Evolutionary conservation across 2,797 vertebrate genomes (phyloP).

Genomic region (Cygnus olor): DNA sequence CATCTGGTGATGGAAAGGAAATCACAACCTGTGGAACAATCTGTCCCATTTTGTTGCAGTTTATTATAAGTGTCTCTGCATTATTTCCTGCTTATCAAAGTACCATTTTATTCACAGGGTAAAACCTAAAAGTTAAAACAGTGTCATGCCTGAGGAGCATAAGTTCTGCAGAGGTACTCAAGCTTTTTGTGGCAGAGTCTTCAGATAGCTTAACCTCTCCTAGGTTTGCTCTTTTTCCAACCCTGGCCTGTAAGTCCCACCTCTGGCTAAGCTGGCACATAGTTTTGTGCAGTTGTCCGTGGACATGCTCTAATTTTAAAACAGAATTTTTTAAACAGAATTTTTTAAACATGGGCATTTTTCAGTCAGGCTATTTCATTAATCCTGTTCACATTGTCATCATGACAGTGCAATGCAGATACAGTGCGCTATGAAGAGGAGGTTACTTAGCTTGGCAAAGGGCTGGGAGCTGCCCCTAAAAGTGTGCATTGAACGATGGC

Average conservation of each 20-base stretch:
- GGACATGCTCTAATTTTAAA: not conserved
- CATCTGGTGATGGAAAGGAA: not conserved
- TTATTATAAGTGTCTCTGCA: not conserved
- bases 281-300: not conserved
- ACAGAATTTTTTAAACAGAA: not conserved
- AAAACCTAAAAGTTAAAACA: not conserved
- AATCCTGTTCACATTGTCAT: rapidly evolving
- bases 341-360: not conserved
- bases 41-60: not conserved
- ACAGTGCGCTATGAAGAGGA: rapidly evolving
- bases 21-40: not conserved
- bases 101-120: not conserved
- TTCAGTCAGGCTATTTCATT: not conserved
- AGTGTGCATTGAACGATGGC: not conserved
- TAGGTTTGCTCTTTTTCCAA: not conserved
- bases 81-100: not conserved
- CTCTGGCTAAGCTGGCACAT: not conserved
- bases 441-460: not conserved
- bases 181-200: not conserved
- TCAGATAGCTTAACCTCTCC: not conserved
- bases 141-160: not conserved
- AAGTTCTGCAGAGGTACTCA: not conserved
- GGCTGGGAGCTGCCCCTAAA: not conserved
- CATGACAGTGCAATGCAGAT: not conserved
- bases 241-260: not conserved